Conservation (phyloP, 2,113 vertebrate species). For the Proterorhinus semilunaris region DNA sequence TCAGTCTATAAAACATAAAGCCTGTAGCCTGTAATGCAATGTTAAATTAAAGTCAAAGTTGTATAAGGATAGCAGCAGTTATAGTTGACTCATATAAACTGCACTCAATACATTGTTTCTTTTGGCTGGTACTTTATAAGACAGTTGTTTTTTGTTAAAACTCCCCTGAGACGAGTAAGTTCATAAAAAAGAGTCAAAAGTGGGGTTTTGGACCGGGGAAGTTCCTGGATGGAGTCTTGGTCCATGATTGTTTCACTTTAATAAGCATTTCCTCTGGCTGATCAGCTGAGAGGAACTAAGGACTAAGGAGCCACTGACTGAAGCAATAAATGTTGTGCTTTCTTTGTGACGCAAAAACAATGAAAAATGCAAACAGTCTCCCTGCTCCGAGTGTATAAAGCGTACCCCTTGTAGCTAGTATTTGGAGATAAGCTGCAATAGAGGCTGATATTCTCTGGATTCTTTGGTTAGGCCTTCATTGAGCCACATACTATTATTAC, state of each 20-base stretch:
- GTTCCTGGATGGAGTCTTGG: conserved; percentile 41
- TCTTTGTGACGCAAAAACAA: conserved; percentile 59
- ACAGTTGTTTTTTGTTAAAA: too few species aligned
- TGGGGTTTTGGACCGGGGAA: conserved; percentile 11
- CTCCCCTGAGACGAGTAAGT: background rate
- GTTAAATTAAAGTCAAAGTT: too few species aligned
- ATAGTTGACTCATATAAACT: too few species aligned
- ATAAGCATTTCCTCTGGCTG: conserved; percentile 35
- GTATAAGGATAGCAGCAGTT: too few species aligned
- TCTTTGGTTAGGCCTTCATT: conserved; percentile 14
- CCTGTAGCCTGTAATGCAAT: too few species aligned
- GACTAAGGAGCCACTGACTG: conserved; percentile 21
- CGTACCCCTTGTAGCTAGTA: conserved; percentile 33
- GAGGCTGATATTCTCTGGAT: conserved; percentile 26
- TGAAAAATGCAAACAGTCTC: conserved; percentile 69
- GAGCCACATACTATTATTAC: background rate
- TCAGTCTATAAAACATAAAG: too few species aligned
- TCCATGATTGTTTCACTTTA: conserved; percentile 51
- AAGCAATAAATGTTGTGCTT: conserved; percentile 57
- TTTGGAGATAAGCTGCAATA: conserved; percentile 52
- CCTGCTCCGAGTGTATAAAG: conserved; percentile 62
- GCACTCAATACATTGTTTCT: too few species aligned
- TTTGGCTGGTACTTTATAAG: too few species aligned
- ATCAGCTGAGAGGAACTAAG: conserved; percentile 42
- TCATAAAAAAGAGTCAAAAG: conserved; percentile 12